Conservation (phyloP, 2,113 vertebrate genomes). For the Notarius lentiginosus region DNA sequence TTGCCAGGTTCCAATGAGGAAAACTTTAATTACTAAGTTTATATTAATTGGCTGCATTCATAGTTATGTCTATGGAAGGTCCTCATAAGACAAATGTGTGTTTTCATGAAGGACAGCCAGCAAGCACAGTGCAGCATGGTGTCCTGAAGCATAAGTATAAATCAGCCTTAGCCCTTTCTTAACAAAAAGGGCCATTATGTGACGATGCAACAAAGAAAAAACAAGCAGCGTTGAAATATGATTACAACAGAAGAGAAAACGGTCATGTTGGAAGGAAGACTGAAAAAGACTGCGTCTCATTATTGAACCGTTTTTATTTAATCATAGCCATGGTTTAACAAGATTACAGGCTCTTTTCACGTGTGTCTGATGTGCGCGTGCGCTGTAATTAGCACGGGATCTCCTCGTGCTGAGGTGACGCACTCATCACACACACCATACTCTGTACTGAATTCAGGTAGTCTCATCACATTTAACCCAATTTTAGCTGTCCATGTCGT, state of each 20-base stretch:
- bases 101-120: slow-evolving; percentile 23
- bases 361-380: slow-evolving; percentile 37
- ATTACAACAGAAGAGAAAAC: slow-evolving; percentile 15
- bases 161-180: slow-evolving; percentile 3
- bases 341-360: slow-evolving; percentile 39
- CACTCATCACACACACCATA: slow-evolving; percentile 21
- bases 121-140: not conserved
- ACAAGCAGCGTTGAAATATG: slow-evolving; percentile 29
- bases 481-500: slow-evolving; percentile 51
- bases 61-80: not conserved
- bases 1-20: not conserved
- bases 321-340: slow-evolving; percentile 41
- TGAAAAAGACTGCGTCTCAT: slow-evolving; percentile 27
- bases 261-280: slow-evolving; percentile 8
- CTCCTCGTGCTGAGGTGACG: slow-evolving; percentile 31
- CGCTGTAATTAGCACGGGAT: slow-evolving; percentile 30
- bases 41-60: not conserved
- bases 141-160: not conserved
- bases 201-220: slow-evolving; percentile 15
- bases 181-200: not conserved
- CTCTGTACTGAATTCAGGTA: slow-evolving; percentile 32
- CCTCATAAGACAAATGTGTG: not conserved
- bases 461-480: slow-evolving; percentile 48
- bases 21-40: not conserved
- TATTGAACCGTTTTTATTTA: slow-evolving; percentile 44